phyloP scores from a whole-genome alignment of 2,113 vertebrate genomes.

The Gymnorhina tibicen region DNA sequence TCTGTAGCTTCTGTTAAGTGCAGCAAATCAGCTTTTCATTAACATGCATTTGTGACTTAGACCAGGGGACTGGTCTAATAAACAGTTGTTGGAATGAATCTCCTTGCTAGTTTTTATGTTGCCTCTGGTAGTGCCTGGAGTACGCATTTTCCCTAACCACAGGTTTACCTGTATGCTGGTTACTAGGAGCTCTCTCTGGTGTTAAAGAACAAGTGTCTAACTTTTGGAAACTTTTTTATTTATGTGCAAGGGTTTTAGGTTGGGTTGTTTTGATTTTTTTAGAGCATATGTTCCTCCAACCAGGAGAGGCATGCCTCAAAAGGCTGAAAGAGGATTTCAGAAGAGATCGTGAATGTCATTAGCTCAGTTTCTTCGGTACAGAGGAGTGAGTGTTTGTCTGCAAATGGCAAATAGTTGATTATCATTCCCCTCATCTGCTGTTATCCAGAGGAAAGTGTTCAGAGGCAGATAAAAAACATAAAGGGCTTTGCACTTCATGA shows the following conservation, averaged over 20 bases:
- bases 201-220: background rate
- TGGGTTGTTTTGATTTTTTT: background rate
- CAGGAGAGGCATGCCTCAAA: background rate
- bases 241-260: background rate
- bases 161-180: background rate
- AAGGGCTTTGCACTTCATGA: background rate
- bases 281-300: background rate
- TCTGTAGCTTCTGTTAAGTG: background rate
- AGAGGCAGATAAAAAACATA: background rate
- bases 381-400: background rate
- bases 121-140: background rate
- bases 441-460: background rate
- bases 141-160: background rate
- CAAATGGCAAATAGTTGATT: background rate
- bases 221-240: background rate
- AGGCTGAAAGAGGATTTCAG: background rate
- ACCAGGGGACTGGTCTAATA: background rate
- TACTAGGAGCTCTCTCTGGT: background rate
- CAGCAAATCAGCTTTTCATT: background rate
- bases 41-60: background rate
- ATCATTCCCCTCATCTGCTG: background rate
- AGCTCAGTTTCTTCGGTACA: background rate
- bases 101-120: background rate
- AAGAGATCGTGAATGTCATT: background rate
- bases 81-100: background rate